Evolutionary conservation across 2,888 invertebrate species (phyloP).

Genomic region (Protula sp.): DNA sequence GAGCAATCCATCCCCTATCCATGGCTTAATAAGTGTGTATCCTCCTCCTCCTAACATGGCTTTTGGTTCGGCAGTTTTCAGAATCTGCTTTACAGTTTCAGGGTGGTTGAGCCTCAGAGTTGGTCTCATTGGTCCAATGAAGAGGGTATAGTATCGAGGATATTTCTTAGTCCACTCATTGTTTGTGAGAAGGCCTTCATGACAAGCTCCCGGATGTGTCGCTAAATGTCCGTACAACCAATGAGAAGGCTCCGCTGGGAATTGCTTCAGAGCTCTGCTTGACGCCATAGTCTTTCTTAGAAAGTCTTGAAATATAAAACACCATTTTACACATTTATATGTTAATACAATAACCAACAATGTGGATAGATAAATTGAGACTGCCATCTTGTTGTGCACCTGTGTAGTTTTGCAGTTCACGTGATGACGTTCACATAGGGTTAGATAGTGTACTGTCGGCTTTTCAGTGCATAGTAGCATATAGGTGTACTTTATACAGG

Average conservation of each 20-base stretch:
- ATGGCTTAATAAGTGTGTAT: constrained; percentile 8
- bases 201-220: constrained; percentile 27
- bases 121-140: constrained; percentile 1
- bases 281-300: too few relatives aligned
- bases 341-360: too few relatives aligned
- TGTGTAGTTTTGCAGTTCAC: too few relatives aligned
- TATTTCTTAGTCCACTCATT: constrained; percentile 10
- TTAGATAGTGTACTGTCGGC: too few relatives aligned
- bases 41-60: constrained; percentile 6
- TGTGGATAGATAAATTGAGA: too few relatives aligned
- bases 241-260: neutral
- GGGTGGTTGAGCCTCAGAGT: neutral
- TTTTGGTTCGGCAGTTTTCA: constrained; percentile 10
- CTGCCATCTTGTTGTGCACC: too few relatives aligned
- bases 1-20: constrained; percentile 16
- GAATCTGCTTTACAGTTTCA: neutral
- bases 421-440: too few relatives aligned
- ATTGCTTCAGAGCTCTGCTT: neutral
- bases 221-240: neutral
- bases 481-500: too few relatives aligned
- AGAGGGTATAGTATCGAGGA: constrained; percentile 6
- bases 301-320: too few relatives aligned
- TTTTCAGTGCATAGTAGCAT: too few relatives aligned
- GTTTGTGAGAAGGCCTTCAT: constrained; percentile 28
- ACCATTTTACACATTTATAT: too few relatives aligned